These are phyloP conservation scores for Hucho hucho DNA, from an alignment of 2,113 vertebrate genomes.

Conservation along the genomic window DNA sequence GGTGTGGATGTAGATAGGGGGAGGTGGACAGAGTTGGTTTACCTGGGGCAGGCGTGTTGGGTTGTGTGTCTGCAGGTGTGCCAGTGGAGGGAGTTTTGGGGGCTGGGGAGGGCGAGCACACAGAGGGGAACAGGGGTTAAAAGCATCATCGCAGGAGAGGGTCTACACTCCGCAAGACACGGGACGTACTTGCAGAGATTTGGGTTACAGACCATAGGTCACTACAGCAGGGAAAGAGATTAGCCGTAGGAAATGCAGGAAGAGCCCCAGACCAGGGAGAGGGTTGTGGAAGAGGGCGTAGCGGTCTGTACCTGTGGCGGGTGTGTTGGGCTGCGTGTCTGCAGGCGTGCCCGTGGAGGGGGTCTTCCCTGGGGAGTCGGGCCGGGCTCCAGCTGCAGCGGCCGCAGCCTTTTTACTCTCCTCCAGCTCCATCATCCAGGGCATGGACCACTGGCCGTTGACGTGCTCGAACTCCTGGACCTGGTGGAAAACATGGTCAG, in stretches of 20 bases:
- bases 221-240: too few relatives aligned
- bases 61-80: slow-evolving; percentile 54
- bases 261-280: background rate
- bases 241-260: background rate
- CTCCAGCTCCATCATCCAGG: slow-evolving; percentile 93
- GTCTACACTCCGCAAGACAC: slow-evolving; percentile 11
- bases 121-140: background rate
- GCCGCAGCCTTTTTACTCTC: slow-evolving; percentile 84
- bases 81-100: slow-evolving; percentile 42
- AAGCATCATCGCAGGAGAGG: slow-evolving; percentile 45
- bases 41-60: slow-evolving; percentile 73
- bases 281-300: background rate
- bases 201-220: too few relatives aligned
- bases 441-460: slow-evolving; percentile 97
- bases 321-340: slow-evolving; percentile 93
- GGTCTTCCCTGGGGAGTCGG: slow-evolving; percentile 73
- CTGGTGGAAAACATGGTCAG: slow-evolving; percentile 55
- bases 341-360: slow-evolving; percentile 89
- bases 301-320: slow-evolving; percentile 75
- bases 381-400: slow-evolving; percentile 74
- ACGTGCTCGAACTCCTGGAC: slow-evolving; percentile 98
- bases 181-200: too few relatives aligned
- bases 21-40: background rate
- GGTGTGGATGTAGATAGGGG: background rate
- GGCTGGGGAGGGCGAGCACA: slow-evolving; percentile 6